Base-by-base conservation (phyloP, 2,888 invertebrate genomes). In the Drosophila limbata region DNA sequence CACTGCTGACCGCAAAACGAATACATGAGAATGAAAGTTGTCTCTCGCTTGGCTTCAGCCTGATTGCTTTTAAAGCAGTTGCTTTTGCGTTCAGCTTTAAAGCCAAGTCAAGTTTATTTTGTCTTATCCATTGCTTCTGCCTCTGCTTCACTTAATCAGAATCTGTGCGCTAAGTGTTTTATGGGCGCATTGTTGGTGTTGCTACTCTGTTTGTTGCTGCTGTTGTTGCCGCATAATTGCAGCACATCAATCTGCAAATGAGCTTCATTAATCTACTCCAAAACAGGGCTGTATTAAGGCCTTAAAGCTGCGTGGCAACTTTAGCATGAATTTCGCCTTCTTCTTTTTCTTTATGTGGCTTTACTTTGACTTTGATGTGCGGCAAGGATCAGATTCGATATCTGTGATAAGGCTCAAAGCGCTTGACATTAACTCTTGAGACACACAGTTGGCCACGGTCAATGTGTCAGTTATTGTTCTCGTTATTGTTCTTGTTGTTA, bases 191-290 rank as follows among this genome's bases (percentile, higher is more conserved):
- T 59, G 64, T 65, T 71, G 62, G 28, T 69, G 69, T 48, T 57
- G 52, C 33, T 37, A 31, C n/a, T 66, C 25, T 25, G 25, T 60
- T 21, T 39, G 37, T 11, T 72, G 63, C 45, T 62, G 48, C 4
- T 65, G 68, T 42, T 69, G 65, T 48, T 84, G 71, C 64, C 68
- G 73, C 74, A 88, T 85, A 89, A 86, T 85, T 88, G 89, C 88
- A 72, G 68, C 83, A 77, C 85, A 86, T 86, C 88, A 86, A 86
- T 86, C 90, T 89, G 78, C 74, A 85, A 86, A 88, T 86, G 86
- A 73, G 75, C 71, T 73, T 73, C 85, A 86, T 86, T 89, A 86
- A 86, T 89, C 82, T 82, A 69, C 67, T 64, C 70, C 75, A n/a
- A 50, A 79, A 72, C 40, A 75, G 59, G 50, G 57, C 19, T 62